These are phyloP conservation scores for Cremastinae sp. DNA, from an alignment of 2,888 invertebrate genomes.

Conservation along the genomic window DNA sequence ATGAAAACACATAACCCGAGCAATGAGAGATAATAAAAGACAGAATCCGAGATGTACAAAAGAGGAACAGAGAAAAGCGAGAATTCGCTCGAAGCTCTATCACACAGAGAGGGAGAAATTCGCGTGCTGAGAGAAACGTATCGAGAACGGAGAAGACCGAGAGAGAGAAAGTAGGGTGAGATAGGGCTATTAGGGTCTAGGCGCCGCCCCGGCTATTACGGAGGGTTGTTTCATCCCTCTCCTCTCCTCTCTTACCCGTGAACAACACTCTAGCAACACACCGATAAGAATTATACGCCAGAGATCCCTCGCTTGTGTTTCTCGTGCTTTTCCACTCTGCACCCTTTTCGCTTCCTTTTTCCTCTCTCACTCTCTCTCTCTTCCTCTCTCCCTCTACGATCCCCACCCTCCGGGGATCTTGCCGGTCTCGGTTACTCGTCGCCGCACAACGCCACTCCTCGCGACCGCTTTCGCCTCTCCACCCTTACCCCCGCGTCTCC, in stretches of 20 bases:
- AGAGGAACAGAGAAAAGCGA: no score
- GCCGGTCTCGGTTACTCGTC: slow-evolving; percentile 42
- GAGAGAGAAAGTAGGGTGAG: slow-evolving; percentile 74
- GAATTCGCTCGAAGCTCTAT: slow-evolving; percentile 37
- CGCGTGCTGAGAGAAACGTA: slow-evolving; percentile 26
- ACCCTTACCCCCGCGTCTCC: slow-evolving; percentile 30
- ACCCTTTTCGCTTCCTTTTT: not conserved
- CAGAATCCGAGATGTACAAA: slow-evolving; percentile 31
- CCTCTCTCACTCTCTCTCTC: not conserved
- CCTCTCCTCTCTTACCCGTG: slow-evolving; percentile 53
- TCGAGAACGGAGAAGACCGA: slow-evolving; percentile 53
- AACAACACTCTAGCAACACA: slow-evolving; percentile 36
- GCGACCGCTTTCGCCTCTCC: slow-evolving; percentile 52
- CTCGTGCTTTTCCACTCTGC: not conserved
- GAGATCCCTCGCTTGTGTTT: slow-evolving; percentile 50
- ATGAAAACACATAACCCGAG: no score
- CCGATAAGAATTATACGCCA: slow-evolving; percentile 26
- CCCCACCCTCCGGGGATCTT: no score
- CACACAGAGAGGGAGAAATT: slow-evolving; percentile 56
- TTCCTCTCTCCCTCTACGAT: not conserved
- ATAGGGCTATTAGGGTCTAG: slow-evolving; percentile 80
- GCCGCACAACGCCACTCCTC: slow-evolving; percentile 55
- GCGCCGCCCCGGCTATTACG: slow-evolving; percentile 80
- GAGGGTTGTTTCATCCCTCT: slow-evolving; percentile 78
- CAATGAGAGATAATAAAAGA: no score